Base-by-base conservation (phyloP, 2,113 vertebrate species). In the Erpornis zantholeuca region DNA sequence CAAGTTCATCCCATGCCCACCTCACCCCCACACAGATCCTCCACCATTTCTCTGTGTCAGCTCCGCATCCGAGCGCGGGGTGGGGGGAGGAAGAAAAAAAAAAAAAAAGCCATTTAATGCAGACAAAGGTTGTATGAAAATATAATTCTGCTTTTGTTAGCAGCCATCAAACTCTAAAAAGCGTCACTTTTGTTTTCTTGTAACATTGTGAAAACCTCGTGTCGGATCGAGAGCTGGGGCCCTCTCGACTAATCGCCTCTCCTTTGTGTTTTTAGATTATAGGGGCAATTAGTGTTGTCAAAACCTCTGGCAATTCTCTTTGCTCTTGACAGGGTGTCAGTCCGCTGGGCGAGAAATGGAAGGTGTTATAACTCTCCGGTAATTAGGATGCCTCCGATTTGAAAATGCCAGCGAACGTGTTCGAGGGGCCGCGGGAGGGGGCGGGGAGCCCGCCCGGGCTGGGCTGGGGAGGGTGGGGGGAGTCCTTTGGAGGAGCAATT, bases 181-280 rank as follows among this genome's bases (percentile, higher is more conserved):
- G 97, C 97, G 40, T 95, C 92, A 93, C 97, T 97, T 97, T 97
- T 97, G 96, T 97, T 97, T 97, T 97, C 96, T 97, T 97, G 97
- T 97, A 97, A 97, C 97, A 66, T 97, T 97, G 97, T 97, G 97
- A 97, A 97, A 97, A 97, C 96, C 97, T 97, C 94, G 87, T 97
- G 97, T 97, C 96, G 97, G 96, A 97, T 97, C 95, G 95, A 97
- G 97, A 97, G 97, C 97, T 96, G 95, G 95, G 97, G 97, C 96
- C 97, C 95, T 97, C 97, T 96, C 94, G 86, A 97, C 97, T 97
- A 97, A 97, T 97, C 97, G 97, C 97, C 97, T 97, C 97, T 97
- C 97, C 97, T 97, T 97, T 97, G 97, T 97, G 97, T 97, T 97
- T 96, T 97, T 97, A 97, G 97, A 97, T 97, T 97, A 97, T 97